Conservation (phyloP, 2,113 vertebrate species). For the Zosterops hypoxanthus region DNA sequence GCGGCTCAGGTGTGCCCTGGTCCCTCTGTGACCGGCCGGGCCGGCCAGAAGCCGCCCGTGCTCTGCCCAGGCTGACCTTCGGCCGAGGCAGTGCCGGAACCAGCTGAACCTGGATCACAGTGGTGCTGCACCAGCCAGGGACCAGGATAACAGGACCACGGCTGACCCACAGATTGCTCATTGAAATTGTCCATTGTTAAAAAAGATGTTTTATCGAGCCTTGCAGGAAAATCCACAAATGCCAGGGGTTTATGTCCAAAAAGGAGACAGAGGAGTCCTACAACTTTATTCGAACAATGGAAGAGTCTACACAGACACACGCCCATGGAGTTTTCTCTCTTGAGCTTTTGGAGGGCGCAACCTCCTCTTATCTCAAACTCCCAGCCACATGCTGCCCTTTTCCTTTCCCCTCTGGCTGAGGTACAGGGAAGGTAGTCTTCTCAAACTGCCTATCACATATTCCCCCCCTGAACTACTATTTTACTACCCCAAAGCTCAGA, state of each 20-base stretch:
- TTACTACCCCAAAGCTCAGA: background rate
- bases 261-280: background rate
- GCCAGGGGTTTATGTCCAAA: background rate
- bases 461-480: background rate
- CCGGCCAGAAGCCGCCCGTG: background rate
- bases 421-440: background rate
- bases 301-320: background rate
- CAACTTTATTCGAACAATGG: background rate
- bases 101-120: background rate
- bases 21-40: background rate
- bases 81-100: background rate
- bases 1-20: background rate
- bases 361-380: background rate
- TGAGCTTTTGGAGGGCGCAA: background rate
- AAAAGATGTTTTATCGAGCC: background rate
- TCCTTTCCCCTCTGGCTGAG: background rate
- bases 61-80: background rate
- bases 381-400: rapidly evolving
- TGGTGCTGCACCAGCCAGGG: background rate
- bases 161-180: background rate
- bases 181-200: background rate
- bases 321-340: rapidly evolving
- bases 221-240: background rate
- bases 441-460: rapidly evolving
- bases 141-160: rapidly evolving